phyloP scores from a whole-genome alignment of 2,797 vertebrate genomes.

The Hozukius guyotensis region DNA sequence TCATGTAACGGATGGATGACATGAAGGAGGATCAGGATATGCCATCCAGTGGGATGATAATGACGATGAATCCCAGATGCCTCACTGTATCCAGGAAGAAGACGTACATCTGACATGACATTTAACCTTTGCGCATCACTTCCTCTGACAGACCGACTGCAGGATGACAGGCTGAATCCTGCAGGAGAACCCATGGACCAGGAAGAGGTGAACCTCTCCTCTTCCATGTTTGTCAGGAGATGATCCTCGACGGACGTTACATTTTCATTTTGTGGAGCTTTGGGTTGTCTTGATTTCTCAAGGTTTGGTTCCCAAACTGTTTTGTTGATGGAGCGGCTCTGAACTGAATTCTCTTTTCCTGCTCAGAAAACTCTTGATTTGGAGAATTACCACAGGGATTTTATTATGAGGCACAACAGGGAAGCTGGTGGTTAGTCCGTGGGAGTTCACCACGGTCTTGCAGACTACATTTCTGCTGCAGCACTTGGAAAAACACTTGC shows the following conservation, averaged over 20 bases:
- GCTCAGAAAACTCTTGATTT: background rate
- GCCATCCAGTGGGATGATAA: background rate
- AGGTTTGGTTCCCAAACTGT: background rate
- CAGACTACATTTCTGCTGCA: conserved; percentile 3
- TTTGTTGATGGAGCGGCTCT: background rate
- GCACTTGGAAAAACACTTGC: background rate
- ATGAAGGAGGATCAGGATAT: conserved; percentile 12
- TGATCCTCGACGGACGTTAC: conserved; percentile 36
- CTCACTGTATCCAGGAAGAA: background rate
- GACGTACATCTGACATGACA: conserved; percentile 54
- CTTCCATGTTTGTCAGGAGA: conserved; percentile 39
- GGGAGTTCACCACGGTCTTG: background rate
- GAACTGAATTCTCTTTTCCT: background rate
- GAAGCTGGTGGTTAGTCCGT: background rate
- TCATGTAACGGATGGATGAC: conserved; percentile 22
- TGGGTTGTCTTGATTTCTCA: conserved; percentile 1
- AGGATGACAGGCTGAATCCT: conserved; percentile 37
- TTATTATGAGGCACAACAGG: conserved; percentile 6
- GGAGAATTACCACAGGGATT: background rate
- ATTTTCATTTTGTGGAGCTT: conserved; percentile 14
- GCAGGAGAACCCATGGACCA: conserved; percentile 38
- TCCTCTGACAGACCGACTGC: conserved; percentile 19
- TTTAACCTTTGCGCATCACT: conserved; percentile 11
- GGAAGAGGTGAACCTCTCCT: background rate
- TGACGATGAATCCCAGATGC: background rate